Conservation (phyloP, 2,888 invertebrate genomes). For the Pycnomerus fuliginosus region DNA sequence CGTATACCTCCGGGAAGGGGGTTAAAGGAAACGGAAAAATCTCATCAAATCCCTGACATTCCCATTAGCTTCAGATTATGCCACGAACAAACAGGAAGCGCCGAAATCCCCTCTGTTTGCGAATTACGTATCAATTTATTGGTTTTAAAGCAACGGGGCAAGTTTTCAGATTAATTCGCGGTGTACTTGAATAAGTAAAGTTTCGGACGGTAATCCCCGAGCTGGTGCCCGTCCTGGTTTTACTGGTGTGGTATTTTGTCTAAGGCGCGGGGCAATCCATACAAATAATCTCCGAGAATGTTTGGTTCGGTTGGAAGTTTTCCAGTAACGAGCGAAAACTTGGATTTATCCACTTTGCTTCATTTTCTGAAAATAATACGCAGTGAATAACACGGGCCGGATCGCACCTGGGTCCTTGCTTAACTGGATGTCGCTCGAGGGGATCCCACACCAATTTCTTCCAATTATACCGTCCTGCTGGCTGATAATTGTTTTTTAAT, state of each 20-base stretch:
- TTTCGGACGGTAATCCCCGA: conserved; percentile 12
- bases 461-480: too few relatives aligned
- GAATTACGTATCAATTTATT: conserved; percentile 11
- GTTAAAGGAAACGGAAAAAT: conserved; percentile 25
- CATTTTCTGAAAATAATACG: conserved; percentile 51
- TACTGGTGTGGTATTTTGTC: conserved; percentile 10
- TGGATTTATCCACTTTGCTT: conserved; percentile 50
- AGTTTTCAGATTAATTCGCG: too few relatives aligned
- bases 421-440: conserved; percentile 11
- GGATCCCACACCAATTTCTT: too few relatives aligned
- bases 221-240: conserved; percentile 13
- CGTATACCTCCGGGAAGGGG: conserved; percentile 29
- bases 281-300: conserved; percentile 34
- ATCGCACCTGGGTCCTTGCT: conserved; percentile 46
- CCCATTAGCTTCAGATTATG: conserved; percentile 31
- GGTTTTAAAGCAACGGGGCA: too few relatives aligned
- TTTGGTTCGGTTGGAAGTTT: conserved; percentile 35
- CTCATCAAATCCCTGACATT: conserved; percentile 29
- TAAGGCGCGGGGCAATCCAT: conserved; percentile 23
- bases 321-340: conserved; percentile 34
- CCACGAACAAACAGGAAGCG: conserved; percentile 11
- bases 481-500: too few relatives aligned
- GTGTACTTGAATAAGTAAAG: conserved; percentile 10
- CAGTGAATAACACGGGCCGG: conserved; percentile 43
- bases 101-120: conserved; percentile 11